Evolutionary conservation across 1,140 invertebrate species (phyloP).

Genomic region (Atta texana): DNA sequence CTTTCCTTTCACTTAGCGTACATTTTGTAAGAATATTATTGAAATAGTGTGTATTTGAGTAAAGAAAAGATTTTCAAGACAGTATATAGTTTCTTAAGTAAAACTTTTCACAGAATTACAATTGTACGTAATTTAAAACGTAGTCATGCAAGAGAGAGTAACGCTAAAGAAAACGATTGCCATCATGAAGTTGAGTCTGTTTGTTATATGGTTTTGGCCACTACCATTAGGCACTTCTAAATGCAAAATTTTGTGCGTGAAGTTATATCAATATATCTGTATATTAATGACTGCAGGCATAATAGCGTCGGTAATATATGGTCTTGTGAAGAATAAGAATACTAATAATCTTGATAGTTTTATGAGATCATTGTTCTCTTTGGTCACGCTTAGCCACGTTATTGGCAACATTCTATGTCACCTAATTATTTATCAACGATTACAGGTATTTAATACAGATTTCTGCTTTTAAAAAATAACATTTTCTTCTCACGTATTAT

Average conservation of each 20-base stretch:
- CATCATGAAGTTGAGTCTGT: slow-evolving; percentile 38
- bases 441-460: slow-evolving; percentile 39
- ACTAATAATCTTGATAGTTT: background rate
- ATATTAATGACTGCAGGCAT: background rate
- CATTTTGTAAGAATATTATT: slow-evolving; percentile 35
- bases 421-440: slow-evolving; percentile 10
- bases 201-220: slow-evolving; percentile 52
- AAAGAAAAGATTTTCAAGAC: slow-evolving; percentile 1
- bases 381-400: slow-evolving; percentile 20
- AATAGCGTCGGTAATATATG: slow-evolving; percentile 3
- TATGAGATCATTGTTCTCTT: slow-evolving; percentile 6
- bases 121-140: background rate
- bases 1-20: background rate
- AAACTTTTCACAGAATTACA: background rate
- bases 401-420: slow-evolving; percentile 34
- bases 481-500: background rate
- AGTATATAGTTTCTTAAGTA: background rate
- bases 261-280: slow-evolving; percentile 25
- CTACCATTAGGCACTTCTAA: background rate
- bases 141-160: slow-evolving; percentile 11
- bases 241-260: slow-evolving; percentile 13
- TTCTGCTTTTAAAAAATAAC: background rate
- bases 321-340: slow-evolving; percentile 15
- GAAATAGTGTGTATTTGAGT: background rate
- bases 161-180: slow-evolving; percentile 30